Evolutionary conservation across 2,113 vertebrate species (phyloP), one percentile per base, ranked within the genome.

Genomic region (Stigmatopora argus): DNA sequence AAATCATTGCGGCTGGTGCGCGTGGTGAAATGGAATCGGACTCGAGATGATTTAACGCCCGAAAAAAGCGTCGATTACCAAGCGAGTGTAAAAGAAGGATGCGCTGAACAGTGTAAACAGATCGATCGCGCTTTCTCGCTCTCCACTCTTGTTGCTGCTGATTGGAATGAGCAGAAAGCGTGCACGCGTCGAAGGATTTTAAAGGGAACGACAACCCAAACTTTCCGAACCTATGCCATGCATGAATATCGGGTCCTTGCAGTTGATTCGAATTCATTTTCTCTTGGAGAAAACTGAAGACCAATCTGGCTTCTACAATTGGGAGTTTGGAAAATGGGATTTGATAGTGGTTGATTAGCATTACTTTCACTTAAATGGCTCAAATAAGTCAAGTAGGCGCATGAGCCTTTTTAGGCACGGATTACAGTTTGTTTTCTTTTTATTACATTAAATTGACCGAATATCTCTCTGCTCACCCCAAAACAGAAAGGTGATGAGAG

Each of bases 1-100:
- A 52, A 69, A 75, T 7, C 87, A 80, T 85, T 80, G 18, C 80
- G 52, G 75, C 85, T 75, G 23, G 78, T 62, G 72, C 71, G 76
- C 68, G 79, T 83, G 49, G 19, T n/a, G 19, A 21, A 9, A 52
- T 7, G 7, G 18, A 60, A 49, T 45, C 13, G 5, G 52, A 53
- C 2, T 51, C n/a, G 21, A 1, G 3, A 49, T 7, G 46, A 23
- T 34, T 62, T 0, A 3, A 7, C 19, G 26, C 51, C 21, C 21
- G 12, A 7, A 19, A 15, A 59, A 7, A 60, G 6, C 64, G 51
- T 15, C 0, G 2, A 59, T 0, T 12, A 31, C 1, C 13, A 47
- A 77, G 78, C 77, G 80, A 78, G 48, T 53, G 66, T 70, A 61
- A 67, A 49, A 63, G 75, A 49, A 65, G 74, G 73, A 56, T 63